phyloP scores from a whole-genome alignment of 2,888 invertebrate species.

The Drosophila borborema region DNA sequence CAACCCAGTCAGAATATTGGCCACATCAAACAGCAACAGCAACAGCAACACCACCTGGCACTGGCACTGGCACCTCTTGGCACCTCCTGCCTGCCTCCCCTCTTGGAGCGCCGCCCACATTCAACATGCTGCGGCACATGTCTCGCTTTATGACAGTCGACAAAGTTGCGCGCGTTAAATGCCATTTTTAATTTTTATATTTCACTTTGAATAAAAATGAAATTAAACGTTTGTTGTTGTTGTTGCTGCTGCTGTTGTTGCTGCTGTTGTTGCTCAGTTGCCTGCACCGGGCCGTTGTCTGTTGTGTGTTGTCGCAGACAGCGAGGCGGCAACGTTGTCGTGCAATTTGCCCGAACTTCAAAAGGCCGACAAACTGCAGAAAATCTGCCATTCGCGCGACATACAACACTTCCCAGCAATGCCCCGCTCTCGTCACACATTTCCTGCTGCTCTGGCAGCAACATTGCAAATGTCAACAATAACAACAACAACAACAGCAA shows the following conservation, averaged over 20 bases:
- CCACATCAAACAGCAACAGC: slow-evolving; percentile 38
- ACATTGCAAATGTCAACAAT: slow-evolving; percentile 56
- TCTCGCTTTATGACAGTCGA: slow-evolving; percentile 64
- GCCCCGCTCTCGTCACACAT: background rate
- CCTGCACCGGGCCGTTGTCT: slow-evolving; percentile 15
- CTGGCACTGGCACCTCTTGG: background rate
- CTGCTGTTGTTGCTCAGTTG: slow-evolving; percentile 3
- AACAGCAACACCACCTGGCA: slow-evolving; percentile 3
- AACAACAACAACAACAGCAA: slow-evolving; percentile 18
- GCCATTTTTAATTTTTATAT: slow-evolving; percentile 74
- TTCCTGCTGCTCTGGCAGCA: slow-evolving; percentile 12
- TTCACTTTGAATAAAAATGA: slow-evolving; percentile 76
- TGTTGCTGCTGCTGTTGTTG: slow-evolving; percentile 22
- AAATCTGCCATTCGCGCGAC: slow-evolving; percentile 39
- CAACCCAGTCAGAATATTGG: slow-evolving; percentile 20
- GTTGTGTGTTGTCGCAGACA: slow-evolving; percentile 45
- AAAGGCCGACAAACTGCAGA: slow-evolving; percentile 75
- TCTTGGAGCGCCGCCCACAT: background rate
- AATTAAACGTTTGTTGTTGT: slow-evolving; percentile 59
- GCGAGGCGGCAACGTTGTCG: slow-evolving; percentile 44
- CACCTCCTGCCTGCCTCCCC: background rate
- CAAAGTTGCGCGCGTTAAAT: slow-evolving; percentile 74
- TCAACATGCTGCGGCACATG: slow-evolving; percentile 31
- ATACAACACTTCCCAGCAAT: slow-evolving; percentile 12
- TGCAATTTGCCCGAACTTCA: slow-evolving; percentile 70